Evolutionary conservation across 2,113 vertebrate genomes (phyloP).

Genomic region (Hippoglossus stenolepis): DNA sequence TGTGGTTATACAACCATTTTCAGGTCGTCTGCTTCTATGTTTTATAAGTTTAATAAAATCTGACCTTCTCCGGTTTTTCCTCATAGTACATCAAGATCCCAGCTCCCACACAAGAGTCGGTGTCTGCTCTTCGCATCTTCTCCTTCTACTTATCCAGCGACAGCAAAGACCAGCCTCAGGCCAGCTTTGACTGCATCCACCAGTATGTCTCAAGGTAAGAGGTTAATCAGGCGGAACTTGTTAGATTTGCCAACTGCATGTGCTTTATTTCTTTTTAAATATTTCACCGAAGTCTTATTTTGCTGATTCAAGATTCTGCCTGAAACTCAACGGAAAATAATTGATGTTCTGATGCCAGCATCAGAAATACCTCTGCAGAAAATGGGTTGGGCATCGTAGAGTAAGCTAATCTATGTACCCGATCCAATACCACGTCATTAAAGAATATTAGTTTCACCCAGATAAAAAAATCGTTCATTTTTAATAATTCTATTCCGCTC

Average conservation of each 20-base stretch:
- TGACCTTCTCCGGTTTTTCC: slow-evolving; percentile 14
- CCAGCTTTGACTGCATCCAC: slow-evolving; percentile 86
- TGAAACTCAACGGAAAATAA: not conserved
- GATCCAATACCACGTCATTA: no score
- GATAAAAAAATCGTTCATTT: no score
- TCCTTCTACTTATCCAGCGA: slow-evolving; percentile 88
- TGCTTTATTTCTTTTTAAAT: not conserved
- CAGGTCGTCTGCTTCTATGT: not conserved
- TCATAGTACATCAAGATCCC: slow-evolving; percentile 87
- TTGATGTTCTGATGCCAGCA: no score
- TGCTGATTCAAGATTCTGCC: not conserved
- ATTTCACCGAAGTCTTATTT: not conserved
- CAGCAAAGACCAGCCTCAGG: slow-evolving; percentile 84
- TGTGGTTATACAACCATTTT: not conserved
- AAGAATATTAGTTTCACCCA: no score
- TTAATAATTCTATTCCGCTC: no score
- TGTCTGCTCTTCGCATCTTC: slow-evolving; percentile 82
- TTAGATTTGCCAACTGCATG: not conserved
- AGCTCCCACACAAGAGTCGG: slow-evolving; percentile 69
- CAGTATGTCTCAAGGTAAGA: slow-evolving; percentile 81
- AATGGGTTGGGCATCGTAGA: no score
- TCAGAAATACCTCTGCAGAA: no score
- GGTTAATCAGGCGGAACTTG: not conserved
- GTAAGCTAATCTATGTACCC: no score
- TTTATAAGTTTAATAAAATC: slow-evolving; percentile 3